These are phyloP conservation scores for Balearica regulorum DNA, from an alignment of 2,797 vertebrate genomes.

Conservation along the genomic window DNA sequence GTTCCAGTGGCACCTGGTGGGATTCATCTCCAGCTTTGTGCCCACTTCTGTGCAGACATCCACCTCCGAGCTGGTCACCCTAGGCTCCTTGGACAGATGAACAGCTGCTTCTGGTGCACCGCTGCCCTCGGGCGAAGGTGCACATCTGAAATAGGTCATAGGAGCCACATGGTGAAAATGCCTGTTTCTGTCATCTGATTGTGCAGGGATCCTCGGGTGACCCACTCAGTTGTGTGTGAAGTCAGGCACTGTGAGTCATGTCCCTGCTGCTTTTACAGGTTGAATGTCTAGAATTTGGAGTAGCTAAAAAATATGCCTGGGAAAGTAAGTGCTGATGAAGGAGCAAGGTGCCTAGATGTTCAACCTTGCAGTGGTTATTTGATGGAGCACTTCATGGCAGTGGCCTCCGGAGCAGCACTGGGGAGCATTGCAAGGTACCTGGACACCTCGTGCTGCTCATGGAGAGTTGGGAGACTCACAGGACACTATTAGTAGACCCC, in stretches of 20 bases:
- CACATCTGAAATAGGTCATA: not conserved
- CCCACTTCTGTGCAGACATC: not conserved
- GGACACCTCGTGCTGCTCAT: not conserved
- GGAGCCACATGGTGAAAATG: not conserved
- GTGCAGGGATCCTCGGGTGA: not conserved
- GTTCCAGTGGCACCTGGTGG: not conserved
- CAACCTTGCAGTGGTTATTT: not conserved
- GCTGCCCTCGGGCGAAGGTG: not conserved
- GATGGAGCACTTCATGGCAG: not conserved
- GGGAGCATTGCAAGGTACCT: not conserved
- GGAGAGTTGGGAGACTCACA: accelerated
- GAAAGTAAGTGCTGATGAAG: not conserved
- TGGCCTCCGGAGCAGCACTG: not conserved
- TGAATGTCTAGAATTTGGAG: not conserved
- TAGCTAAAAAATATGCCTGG: not conserved
- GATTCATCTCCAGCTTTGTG: not conserved
- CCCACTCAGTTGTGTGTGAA: not conserved
- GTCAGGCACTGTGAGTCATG: accelerated
- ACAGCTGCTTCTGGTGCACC: not conserved
- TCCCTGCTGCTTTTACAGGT: not conserved
- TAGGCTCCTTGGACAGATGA: not conserved
- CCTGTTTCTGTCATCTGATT: not conserved
- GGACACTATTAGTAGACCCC: not conserved
- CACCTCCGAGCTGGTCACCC: not conserved
- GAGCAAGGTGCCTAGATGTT: not conserved